These are phyloP conservation scores for Microcebus murinus DNA, from an alignment of 2,113 vertebrate species.

Conservation along the genomic window DNA sequence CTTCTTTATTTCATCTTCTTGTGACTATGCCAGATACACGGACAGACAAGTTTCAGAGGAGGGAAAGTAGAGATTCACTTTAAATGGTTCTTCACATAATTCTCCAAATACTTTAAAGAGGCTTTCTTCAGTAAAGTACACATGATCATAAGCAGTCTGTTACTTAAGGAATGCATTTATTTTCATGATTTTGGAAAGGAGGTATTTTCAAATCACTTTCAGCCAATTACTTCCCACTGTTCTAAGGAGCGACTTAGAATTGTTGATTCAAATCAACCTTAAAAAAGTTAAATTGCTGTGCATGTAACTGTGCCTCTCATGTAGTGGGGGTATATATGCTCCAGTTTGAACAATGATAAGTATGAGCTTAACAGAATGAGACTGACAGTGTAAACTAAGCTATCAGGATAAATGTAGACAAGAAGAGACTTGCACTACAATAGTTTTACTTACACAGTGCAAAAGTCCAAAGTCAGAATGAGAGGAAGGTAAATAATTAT, in stretches of 20 bases:
- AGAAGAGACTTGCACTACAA: neutral
- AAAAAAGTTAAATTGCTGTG: constrained; percentile 41
- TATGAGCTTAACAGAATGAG: neutral
- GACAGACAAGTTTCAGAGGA: neutral
- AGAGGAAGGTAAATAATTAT: neutral
- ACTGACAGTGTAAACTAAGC: neutral
- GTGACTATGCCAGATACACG: neutral
- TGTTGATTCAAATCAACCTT: neutral
- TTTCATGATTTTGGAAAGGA: neutral
- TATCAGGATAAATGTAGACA: neutral
- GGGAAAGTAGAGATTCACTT: neutral
- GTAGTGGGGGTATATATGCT: neutral
- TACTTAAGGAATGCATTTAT: neutral
- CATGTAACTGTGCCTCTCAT: neutral
- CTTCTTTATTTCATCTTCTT: neutral
- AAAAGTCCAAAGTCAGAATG: neutral
- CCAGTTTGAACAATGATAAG: neutral
- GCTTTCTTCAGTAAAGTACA: neutral
- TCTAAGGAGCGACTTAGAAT: neutral
- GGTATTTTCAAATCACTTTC: neutral
- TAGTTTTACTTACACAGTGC: neutral
- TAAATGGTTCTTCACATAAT: neutral
- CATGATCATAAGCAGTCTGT: neutral
- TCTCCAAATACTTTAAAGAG: neutral
- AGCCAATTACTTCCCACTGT: neutral